Percentiles rank a stretch among this genome's conserved stretches.
Conservation (phyloP, 2,113 vertebrate genomes). For the Theristicus caerulescens region DNA sequence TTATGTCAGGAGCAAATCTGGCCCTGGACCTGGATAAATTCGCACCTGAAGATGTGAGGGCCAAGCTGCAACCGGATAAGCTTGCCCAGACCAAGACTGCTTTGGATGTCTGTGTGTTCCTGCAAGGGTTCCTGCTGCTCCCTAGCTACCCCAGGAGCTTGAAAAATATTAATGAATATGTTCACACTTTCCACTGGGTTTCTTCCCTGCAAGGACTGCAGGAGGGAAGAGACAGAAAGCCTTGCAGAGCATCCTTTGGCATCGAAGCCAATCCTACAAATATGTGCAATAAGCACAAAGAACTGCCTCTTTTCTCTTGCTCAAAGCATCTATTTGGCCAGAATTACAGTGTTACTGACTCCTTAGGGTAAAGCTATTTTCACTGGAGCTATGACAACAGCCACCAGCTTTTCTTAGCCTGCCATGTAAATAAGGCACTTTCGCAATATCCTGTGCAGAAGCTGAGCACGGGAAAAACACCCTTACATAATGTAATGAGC, state of each 20-base stretch:
- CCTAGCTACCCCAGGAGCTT: not conserved
- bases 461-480: not conserved
- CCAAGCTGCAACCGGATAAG: not conserved
- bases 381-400: not conserved
- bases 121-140: not conserved
- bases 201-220: not conserved
- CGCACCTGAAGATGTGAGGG: not conserved
- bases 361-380: not conserved
- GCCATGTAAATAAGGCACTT: not conserved
- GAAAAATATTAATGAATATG: not conserved
- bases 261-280: not conserved
- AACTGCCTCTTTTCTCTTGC: not conserved
- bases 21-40: not conserved
- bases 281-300: not conserved
- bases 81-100: not conserved
- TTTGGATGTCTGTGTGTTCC: accelerated
- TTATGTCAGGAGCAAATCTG: not conserved
- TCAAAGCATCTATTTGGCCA: not conserved
- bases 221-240: not conserved
- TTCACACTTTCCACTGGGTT: not conserved
- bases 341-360: not conserved
- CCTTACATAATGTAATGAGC: not conserved
- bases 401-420: not conserved
- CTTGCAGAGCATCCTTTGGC: not conserved
- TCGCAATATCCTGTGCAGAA: not conserved